Evolutionary conservation across 2,113 vertebrate genomes (phyloP).

Genomic region (Dissostichus mawsoni): DNA sequence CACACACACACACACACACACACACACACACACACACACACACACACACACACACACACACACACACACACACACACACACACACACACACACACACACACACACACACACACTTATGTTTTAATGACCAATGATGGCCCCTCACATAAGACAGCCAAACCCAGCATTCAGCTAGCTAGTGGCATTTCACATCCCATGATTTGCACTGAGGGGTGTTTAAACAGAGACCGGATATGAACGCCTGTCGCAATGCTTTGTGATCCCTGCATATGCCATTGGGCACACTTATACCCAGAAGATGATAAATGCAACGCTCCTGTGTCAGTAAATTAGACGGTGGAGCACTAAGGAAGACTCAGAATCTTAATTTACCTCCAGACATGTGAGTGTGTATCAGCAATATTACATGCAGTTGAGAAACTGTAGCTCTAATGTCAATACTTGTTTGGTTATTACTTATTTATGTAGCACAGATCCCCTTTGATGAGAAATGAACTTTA

Average conservation of each 20-base stretch:
- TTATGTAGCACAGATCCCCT: neutral
- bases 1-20: neutral
- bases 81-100: neutral
- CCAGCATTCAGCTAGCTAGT: constrained; percentile 28
- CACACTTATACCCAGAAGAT: constrained; percentile 47
- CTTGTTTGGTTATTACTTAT: constrained; percentile 1
- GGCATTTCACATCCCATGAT: constrained; percentile 71
- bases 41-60: neutral
- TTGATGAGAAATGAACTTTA: constrained; percentile 1
- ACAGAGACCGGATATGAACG: constrained; percentile 41
- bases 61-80: neutral
- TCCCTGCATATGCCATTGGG: constrained; percentile 11
- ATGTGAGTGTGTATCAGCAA: constrained; percentile 11
- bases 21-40: neutral
- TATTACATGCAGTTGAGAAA: neutral
- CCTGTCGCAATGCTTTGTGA: constrained; percentile 30
- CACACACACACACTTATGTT: neutral
- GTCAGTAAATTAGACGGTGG: constrained; percentile 21
- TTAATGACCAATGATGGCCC: constrained; percentile 19
- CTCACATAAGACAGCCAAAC: constrained; percentile 41
- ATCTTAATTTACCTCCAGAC: constrained; percentile 30
- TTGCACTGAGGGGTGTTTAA: constrained; percentile 11
- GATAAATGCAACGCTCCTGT: constrained; percentile 72
- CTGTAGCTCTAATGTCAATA: neutral
- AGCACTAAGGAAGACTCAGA: constrained; percentile 13